Evolutionary conservation across 2,797 vertebrate species (phyloP).

Genomic region (Meda fulgida): DNA sequence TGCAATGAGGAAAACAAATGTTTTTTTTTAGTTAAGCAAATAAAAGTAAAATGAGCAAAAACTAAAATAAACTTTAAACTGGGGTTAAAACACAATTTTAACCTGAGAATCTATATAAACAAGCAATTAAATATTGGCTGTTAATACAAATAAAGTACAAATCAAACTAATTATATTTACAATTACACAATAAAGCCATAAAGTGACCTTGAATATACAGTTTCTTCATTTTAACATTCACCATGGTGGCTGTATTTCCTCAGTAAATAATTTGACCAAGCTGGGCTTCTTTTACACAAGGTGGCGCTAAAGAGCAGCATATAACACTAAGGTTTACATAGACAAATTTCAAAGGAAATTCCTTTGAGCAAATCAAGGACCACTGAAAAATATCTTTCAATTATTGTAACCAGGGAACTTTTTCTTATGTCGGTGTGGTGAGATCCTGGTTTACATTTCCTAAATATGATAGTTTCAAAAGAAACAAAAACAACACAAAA

Average conservation of each 20-base stretch:
- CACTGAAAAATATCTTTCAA: background rate
- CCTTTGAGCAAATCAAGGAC: background rate
- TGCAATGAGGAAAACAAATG: background rate
- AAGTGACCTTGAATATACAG: background rate
- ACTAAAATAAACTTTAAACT: background rate
- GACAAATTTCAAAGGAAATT: background rate
- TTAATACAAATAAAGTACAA: slow-evolving; percentile 52
- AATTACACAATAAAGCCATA: background rate
- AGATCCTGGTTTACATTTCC: background rate
- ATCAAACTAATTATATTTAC: slow-evolving; percentile 17
- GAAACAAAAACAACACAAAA: background rate
- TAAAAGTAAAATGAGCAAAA: background rate
- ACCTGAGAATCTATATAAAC: slow-evolving; percentile 43
- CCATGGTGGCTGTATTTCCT: slow-evolving; percentile 5
- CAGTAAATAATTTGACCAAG: background rate
- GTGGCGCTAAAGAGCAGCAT: slow-evolving; percentile 25
- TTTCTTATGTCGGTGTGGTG: background rate
- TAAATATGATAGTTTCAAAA: background rate
- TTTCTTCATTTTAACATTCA: slow-evolving; percentile 24
- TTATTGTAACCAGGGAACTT: background rate
- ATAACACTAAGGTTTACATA: background rate
- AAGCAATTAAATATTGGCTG: slow-evolving; percentile 51
- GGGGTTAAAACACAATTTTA: background rate
- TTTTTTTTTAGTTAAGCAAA: background rate
- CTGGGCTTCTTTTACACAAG: slow-evolving; percentile 29